phyloP scores from a whole-genome alignment of 1,140 invertebrate genomes.

The Pogonognathellus flavescens region DNA sequence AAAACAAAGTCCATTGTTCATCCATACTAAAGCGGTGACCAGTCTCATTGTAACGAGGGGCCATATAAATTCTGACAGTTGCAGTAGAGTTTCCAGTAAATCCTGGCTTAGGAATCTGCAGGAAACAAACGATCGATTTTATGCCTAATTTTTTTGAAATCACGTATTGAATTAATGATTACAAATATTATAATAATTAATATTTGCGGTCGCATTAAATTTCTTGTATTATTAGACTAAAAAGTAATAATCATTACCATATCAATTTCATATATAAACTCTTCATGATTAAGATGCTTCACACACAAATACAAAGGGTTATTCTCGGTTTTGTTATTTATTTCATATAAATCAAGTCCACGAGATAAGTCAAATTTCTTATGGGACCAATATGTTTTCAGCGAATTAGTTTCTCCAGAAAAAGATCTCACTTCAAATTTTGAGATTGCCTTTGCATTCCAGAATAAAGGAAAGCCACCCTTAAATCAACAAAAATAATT shows the following conservation, averaged over 20 bases:
- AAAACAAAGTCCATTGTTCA: slow-evolving; percentile 79
- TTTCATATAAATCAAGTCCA: slow-evolving; percentile 4
- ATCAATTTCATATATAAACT: slow-evolving; percentile 75
- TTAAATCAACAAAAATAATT: not conserved
- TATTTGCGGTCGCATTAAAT: too few relatives aligned
- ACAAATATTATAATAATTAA: too few relatives aligned
- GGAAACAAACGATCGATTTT: too few relatives aligned
- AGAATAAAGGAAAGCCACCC: not conserved
- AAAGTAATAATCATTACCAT: slow-evolving; percentile 45
- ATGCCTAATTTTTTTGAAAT: slow-evolving; percentile 71
- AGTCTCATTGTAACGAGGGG: slow-evolving; percentile 79
- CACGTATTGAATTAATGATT: not conserved
- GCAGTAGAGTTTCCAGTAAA: slow-evolving; percentile 71
- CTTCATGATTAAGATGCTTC: slow-evolving; percentile 81
- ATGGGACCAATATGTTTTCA: slow-evolving; percentile 77
- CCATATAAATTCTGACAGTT: slow-evolving; percentile 83
- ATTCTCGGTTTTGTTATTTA: slow-evolving; percentile 73
- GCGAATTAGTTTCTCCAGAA: slow-evolving; percentile 65
- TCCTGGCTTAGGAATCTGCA: too few relatives aligned
- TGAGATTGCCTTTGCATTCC: slow-evolving; percentile 5
- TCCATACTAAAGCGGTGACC: slow-evolving; percentile 76
- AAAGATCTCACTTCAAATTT: not conserved
- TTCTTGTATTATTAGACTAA: not conserved
- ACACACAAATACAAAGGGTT: slow-evolving; percentile 80
- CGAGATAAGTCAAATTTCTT: not conserved